Evolutionary conservation across 2,113 vertebrate species (phyloP).

Genomic region (Megalops atlanticus): DNA sequence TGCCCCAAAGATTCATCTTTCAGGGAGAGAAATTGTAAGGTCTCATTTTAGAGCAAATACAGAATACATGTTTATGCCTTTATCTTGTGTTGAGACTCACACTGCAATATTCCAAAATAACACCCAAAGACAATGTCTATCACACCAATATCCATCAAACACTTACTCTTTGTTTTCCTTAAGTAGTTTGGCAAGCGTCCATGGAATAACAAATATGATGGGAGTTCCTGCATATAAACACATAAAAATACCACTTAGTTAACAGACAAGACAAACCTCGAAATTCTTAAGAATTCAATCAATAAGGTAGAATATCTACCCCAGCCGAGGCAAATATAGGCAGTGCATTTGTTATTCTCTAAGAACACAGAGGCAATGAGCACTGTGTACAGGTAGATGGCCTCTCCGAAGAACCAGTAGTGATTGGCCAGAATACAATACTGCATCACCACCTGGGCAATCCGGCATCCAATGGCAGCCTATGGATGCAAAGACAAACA

Average conservation of each 20-base stretch:
- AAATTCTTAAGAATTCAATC: neutral
- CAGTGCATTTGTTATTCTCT: slow-evolving; percentile 74
- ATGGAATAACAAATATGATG: slow-evolving; percentile 76
- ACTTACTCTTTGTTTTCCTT: slow-evolving; percentile 81
- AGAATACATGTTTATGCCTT: too few species aligned
- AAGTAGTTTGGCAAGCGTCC: slow-evolving; percentile 72
- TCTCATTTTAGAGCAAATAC: too few species aligned
- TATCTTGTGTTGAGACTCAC: too few species aligned
- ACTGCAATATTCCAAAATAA: too few species aligned
- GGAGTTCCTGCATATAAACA: slow-evolving; percentile 81
- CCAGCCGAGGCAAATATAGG: slow-evolving; percentile 81
- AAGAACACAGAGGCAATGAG: slow-evolving; percentile 78
- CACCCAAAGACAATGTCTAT: too few species aligned
- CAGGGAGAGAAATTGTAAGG: too few species aligned
- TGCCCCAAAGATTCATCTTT: too few species aligned
- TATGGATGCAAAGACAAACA: slow-evolving; percentile 30
- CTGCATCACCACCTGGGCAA: slow-evolving; percentile 79
- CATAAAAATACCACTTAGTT: too few species aligned
- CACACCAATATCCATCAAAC: too few species aligned
- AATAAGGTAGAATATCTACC: slow-evolving; percentile 64
- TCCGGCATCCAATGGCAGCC: slow-evolving; percentile 77
- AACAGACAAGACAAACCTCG: too few species aligned
- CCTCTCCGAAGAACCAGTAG: slow-evolving; percentile 84
- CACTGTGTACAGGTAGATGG: slow-evolving; percentile 78
- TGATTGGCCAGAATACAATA: slow-evolving; percentile 84